Conservation (phyloP, 2,113 vertebrate genomes). For the Ageneiosus marmoratus region DNA sequence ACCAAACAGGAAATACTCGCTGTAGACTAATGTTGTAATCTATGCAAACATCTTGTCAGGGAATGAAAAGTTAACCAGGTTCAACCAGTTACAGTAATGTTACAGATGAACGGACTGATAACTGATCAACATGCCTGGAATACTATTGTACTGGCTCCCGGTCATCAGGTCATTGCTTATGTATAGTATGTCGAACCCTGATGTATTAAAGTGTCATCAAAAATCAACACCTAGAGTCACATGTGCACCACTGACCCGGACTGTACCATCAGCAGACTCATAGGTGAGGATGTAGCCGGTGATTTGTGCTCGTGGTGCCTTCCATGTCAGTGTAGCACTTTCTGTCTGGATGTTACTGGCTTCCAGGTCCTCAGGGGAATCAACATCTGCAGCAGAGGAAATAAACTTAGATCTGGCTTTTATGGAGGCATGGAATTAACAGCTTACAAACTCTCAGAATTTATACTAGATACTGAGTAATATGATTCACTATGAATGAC, state of each 20-base stretch:
- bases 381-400: slow-evolving; percentile 77
- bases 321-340: slow-evolving; percentile 86
- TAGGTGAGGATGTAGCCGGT: slow-evolving; percentile 90
- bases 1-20: no score
- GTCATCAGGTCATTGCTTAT: no score
- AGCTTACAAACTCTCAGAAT: background rate
- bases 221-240: background rate
- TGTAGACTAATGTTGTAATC: no score
- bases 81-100: no score
- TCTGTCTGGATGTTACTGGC: slow-evolving; percentile 88
- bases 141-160: no score
- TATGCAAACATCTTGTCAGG: no score
- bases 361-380: slow-evolving; percentile 84
- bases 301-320: slow-evolving; percentile 82
- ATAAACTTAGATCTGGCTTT: background rate
- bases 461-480: background rate
- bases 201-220: background rate
- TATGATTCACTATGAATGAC: background rate
- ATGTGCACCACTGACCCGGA: slow-evolving; percentile 75
- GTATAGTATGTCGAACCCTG: no score
- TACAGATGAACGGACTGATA: no score
- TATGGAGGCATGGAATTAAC: background rate
- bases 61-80: no score
- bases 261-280: slow-evolving; percentile 79
- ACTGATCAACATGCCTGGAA: no score